A percentile compares a stretch with the other conserved stretches of the same genome.
Evolutionary conservation across 2,113 vertebrate genomes (phyloP).

Genomic region (Rhodinocichla rosea): DNA sequence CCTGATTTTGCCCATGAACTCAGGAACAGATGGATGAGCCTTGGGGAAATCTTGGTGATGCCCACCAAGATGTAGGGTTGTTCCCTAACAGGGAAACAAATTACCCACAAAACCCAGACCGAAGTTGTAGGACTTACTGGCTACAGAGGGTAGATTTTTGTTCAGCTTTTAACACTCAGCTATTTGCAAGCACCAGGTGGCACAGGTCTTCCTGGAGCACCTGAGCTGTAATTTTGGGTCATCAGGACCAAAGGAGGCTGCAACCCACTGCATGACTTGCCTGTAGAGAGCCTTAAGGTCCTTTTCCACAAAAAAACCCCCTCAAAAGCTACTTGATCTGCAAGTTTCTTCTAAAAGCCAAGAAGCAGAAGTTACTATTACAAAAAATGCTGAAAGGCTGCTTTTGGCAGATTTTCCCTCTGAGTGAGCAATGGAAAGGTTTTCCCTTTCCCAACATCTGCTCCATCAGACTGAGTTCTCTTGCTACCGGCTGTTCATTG

Average conservation of each 20-base stretch:
- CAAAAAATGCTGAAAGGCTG: background rate
- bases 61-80: background rate
- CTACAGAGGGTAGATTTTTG: background rate
- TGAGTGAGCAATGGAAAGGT: slow-evolving; percentile 15
- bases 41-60: background rate
- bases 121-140: background rate
- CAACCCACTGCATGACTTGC: background rate
- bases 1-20: background rate
- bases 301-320: background rate
- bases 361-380: background rate
- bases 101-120: background rate
- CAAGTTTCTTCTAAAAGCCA: background rate
- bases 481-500: background rate
- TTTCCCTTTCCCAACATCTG: slow-evolving; percentile 16
- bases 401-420: slow-evolving; percentile 9
- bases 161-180: background rate
- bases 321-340: background rate
- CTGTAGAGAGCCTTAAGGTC: background rate
- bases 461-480: background rate
- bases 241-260: background rate
- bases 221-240: background rate
- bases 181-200: background rate
- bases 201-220: background rate
- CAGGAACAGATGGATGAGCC: background rate
- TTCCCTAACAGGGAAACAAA: background rate